phyloP scores from a whole-genome alignment of 2,888 invertebrate species.

The Neocrepidodera transversa region DNA sequence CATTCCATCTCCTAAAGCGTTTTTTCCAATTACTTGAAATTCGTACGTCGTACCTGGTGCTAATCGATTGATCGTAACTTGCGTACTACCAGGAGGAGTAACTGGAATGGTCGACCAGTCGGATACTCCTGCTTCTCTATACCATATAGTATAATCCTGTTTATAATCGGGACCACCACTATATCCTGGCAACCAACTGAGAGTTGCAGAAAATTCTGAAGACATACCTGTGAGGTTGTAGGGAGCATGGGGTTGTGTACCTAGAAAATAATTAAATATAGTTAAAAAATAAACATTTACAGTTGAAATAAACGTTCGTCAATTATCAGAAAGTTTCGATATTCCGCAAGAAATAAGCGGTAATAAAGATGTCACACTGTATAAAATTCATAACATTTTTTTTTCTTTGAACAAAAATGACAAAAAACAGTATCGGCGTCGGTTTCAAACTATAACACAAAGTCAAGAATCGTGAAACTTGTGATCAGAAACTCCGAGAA shows the following conservation, averaged over 20 bases:
- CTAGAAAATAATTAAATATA: not conserved
- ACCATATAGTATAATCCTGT: slow-evolving; percentile 96
- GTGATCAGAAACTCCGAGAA: too few relatives aligned
- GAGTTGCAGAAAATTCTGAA: slow-evolving; percentile 87
- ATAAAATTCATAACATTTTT: too few relatives aligned
- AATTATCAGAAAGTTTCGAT: too few relatives aligned
- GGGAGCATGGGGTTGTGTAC: slow-evolving; percentile 94
- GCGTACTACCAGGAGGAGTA: slow-evolving; percentile 88
- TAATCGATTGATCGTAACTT: slow-evolving; percentile 88
- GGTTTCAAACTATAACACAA: too few relatives aligned
- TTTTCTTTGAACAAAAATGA: too few relatives aligned
- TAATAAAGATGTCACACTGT: too few relatives aligned
- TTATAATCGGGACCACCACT: slow-evolving; percentile 94
- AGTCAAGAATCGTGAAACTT: too few relatives aligned
- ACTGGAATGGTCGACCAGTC: slow-evolving; percentile 95
- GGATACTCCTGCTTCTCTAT: slow-evolving; percentile 83
- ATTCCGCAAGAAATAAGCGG: too few relatives aligned
- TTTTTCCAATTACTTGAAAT: slow-evolving; percentile 95
- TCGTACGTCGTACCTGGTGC: slow-evolving; percentile 92
- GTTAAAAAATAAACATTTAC: too few relatives aligned
- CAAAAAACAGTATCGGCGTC: too few relatives aligned
- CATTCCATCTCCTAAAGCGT: slow-evolving; percentile 94
- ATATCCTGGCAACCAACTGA: slow-evolving; percentile 94
- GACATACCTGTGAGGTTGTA: slow-evolving; percentile 91
- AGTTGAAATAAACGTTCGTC: too few relatives aligned